phyloP scores from a whole-genome alignment of 2,888 invertebrate genomes.

The Andrena haemorrhoa region DNA sequence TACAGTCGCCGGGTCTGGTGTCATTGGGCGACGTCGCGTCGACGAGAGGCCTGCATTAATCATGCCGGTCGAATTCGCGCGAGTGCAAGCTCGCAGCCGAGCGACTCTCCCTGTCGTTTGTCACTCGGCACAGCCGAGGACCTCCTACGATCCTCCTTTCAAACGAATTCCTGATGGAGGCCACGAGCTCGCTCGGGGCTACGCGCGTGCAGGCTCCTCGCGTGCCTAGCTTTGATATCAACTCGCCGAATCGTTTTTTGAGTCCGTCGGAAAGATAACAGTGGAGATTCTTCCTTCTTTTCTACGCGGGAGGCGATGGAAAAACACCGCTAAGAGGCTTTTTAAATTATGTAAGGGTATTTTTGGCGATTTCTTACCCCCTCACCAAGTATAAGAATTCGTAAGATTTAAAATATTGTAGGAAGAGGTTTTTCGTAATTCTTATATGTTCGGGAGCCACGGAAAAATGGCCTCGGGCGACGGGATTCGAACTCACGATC shows the following conservation, averaged over 20 bases:
- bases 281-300: slow-evolving; percentile 10
- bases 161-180: slow-evolving; percentile 55
- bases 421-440: too few relatives aligned
- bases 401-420: too few relatives aligned
- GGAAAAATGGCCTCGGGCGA: too few relatives aligned
- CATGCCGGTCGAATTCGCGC: slow-evolving; percentile 67
- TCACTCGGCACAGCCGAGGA: slow-evolving; percentile 59
- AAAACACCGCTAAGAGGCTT: too few relatives aligned
- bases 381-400: too few relatives aligned
- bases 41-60: slow-evolving; percentile 73
- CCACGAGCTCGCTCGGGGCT: slow-evolving; percentile 15
- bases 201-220: slow-evolving; percentile 6
- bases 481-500: too few relatives aligned
- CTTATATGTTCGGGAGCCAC: too few relatives aligned
- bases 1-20: slow-evolving; percentile 67
- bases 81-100: slow-evolving; percentile 52
- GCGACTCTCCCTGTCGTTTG: slow-evolving; percentile 73
- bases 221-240: background rate
- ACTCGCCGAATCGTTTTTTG: background rate
- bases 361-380: too few relatives aligned
- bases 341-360: too few relatives aligned
- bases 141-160: slow-evolving; percentile 57
- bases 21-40: slow-evolving; percentile 70
- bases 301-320: too few relatives aligned
- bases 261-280: slow-evolving; percentile 7